Conservation (phyloP, 2,113 vertebrate genomes). For the Cynocephalus volans region DNA sequence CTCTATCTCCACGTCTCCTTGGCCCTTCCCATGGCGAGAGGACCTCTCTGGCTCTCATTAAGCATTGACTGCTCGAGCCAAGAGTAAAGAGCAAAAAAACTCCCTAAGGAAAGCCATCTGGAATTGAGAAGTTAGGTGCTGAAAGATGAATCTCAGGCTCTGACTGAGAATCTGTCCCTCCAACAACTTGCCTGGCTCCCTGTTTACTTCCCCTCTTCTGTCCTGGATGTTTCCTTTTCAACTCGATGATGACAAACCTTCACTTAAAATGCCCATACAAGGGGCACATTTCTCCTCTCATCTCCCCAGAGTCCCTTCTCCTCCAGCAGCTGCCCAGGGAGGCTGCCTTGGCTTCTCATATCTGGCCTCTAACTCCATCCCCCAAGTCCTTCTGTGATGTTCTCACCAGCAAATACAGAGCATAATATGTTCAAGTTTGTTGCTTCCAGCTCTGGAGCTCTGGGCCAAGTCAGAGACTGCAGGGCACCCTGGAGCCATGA, state of each 20-base stretch:
- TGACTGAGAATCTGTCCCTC: slow-evolving; percentile 70
- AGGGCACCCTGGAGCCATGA: slow-evolving; percentile 67
- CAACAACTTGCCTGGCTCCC: slow-evolving; percentile 62
- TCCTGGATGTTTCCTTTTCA: slow-evolving; percentile 30
- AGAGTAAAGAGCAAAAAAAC: slow-evolving; percentile 76
- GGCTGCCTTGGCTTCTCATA: slow-evolving; percentile 56
- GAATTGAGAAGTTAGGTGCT: slow-evolving; percentile 82
- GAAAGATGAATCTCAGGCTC: slow-evolving; percentile 86
- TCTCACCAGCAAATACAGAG: slow-evolving; percentile 69
- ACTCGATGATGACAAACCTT: background rate
- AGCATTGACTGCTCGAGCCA: background rate
- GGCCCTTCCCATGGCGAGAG: background rate
- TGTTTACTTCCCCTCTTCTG: background rate
- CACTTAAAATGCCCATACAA: slow-evolving; percentile 67
- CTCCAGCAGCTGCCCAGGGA: slow-evolving; percentile 6
- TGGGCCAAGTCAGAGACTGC: slow-evolving; percentile 74
- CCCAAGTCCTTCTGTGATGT: slow-evolving; percentile 5
- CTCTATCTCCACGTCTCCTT: fast-evolving
- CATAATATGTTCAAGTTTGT: slow-evolving; percentile 69
- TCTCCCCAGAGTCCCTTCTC: background rate
- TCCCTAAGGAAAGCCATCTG: slow-evolving; percentile 80
- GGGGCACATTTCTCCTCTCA: slow-evolving; percentile 39
- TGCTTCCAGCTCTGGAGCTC: background rate
- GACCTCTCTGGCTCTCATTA: slow-evolving; percentile 71
- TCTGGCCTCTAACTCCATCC: background rate